Conservation (phyloP, 1,140 invertebrate genomes). For the Psilanteris sp. region DNA sequence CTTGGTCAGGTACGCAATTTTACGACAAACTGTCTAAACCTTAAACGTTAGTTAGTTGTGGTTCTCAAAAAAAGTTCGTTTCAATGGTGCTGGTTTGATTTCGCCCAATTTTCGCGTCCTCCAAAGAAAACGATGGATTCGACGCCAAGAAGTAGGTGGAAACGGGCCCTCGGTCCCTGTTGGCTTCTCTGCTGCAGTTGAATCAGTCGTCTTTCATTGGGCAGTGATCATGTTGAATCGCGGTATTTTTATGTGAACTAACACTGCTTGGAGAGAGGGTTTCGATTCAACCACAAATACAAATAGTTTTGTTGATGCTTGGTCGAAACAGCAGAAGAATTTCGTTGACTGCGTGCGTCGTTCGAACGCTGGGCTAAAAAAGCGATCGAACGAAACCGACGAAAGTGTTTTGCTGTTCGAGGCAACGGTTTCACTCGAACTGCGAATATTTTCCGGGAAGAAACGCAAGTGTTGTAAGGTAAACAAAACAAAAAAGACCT, state of each 20-base stretch:
- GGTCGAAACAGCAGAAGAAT: too few relatives aligned
- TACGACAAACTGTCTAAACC: slow-evolving; percentile 16
- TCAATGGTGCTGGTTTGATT: slow-evolving; percentile 14
- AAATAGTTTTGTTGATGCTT: too few relatives aligned
- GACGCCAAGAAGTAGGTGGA: slow-evolving; percentile 18
- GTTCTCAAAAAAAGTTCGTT: slow-evolving; percentile 8
- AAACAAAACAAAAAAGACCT: too few relatives aligned
- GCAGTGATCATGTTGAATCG: slow-evolving; percentile 31
- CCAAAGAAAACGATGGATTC: slow-evolving; percentile 54
- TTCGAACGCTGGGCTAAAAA: too few relatives aligned
- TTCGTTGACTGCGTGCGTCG: too few relatives aligned
- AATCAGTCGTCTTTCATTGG: slow-evolving; percentile 50
- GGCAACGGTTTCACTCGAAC: too few relatives aligned
- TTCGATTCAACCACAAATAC: too few relatives aligned
- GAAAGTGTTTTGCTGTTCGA: too few relatives aligned
- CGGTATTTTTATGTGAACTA: slow-evolving; percentile 13
- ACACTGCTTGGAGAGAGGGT: too few relatives aligned
- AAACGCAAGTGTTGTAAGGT: too few relatives aligned
- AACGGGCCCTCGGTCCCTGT: slow-evolving; percentile 1
- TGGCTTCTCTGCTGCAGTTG: slow-evolving; percentile 7
- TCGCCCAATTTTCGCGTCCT: slow-evolving; percentile 15
- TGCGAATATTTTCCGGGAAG: too few relatives aligned
- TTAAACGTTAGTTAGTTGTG: slow-evolving; percentile 22
- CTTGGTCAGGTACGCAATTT: slow-evolving; percentile 47
- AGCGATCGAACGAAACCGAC: too few relatives aligned